Evolutionary conservation across 2,888 invertebrate species (phyloP), one percentile per base, ranked within the genome.

Genomic region (Orchesellides sinensis): DNA sequence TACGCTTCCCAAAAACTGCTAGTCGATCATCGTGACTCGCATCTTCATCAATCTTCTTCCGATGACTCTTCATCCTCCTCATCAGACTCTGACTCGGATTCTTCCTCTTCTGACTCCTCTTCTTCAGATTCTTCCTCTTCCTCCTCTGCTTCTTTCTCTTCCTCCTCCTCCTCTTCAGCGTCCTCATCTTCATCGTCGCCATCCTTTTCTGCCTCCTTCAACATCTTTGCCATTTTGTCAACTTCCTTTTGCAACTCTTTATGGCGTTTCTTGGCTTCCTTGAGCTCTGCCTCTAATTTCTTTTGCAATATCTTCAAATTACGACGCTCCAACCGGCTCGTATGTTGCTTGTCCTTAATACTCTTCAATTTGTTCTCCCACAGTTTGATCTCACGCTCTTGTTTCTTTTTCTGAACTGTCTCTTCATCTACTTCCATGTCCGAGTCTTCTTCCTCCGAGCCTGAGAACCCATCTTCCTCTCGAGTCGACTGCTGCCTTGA

Each of bases 151-250:
- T 17, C 49, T n/a, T 2, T 54, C 25, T 59, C 61, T 12, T 45
- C 91, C 91, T 45, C 90, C 90, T 27, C 91, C 90, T 52, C 90
- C 90, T 2, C 91, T 91, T 23, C 61, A 19, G 92, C 93, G 1
- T 92, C 93, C 61, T 93, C 93, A n/a, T 93, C 93, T 35, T 94
- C 93, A 2, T 93, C 93, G 3, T 93, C 93, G 0, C 93, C 93
- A 1, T 94, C 94, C 5, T 94, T 94, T 0, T 94, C 94, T 1
- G 93, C 93, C 88, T 95, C 95, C 88, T 94, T 96, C 94, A 96
- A 94, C 89, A 96, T 92, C 17, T 94, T 94, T 0, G 96, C 96
- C 96, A 96, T 96, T 91, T 96, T 95, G 29, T 86, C 86, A 0
- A 86, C 86, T 49, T 88, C 87, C 32, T 84, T 84, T 54, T 87